phyloP scores from a whole-genome alignment of 2,113 vertebrate species.

The Laticauda colubrina region DNA sequence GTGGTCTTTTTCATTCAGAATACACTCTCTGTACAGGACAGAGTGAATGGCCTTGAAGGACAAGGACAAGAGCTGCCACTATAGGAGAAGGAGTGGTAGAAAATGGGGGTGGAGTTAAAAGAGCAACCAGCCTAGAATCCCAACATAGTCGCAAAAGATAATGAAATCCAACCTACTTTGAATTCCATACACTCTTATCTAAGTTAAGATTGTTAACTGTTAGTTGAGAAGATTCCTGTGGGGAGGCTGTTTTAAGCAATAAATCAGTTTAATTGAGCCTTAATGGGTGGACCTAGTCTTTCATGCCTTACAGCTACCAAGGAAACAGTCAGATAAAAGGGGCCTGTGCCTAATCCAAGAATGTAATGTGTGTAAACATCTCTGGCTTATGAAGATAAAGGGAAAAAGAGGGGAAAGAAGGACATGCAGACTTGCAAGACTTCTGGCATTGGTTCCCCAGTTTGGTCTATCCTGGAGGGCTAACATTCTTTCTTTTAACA shows the following conservation, averaged over 20 bases:
- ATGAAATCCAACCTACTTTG: neutral
- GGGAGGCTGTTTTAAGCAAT: neutral
- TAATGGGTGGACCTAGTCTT: neutral
- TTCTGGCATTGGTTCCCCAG: neutral
- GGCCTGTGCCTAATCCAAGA: neutral
- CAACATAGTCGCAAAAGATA: neutral
- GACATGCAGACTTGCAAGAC: neutral
- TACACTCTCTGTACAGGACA: neutral
- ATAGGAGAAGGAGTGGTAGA: neutral
- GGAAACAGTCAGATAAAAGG: neutral
- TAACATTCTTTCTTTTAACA: neutral
- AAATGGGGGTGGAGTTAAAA: neutral
- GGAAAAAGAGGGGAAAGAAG: neutral
- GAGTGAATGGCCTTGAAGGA: neutral
- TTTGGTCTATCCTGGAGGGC: neutral
- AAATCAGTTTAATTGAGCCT: neutral
- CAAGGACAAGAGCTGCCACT: neutral
- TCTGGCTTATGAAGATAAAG: neutral
- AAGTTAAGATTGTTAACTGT: neutral
- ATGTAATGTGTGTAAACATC: neutral
- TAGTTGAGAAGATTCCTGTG: neutral
- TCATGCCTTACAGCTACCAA: neutral
- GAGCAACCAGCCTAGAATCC: neutral
- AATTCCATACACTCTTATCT: neutral
- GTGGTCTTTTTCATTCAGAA: neutral